phyloP scores from a whole-genome alignment of 2,797 vertebrate species.

The Hippopotamyrus pictus region DNA sequence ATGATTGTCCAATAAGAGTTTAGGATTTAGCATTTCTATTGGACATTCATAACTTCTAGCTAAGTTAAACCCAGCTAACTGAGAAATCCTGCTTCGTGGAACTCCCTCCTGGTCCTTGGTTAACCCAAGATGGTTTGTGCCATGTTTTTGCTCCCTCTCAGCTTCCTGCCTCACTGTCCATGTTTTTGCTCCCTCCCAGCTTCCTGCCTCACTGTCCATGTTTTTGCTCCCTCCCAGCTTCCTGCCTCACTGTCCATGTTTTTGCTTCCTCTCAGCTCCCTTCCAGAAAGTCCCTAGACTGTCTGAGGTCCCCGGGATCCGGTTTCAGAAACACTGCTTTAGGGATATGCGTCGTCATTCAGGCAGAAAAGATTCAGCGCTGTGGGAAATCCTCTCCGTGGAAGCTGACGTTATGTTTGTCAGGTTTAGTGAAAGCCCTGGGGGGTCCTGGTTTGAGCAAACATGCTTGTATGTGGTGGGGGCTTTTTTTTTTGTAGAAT shows the following conservation, averaged over 20 bases:
- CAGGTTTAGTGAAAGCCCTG: background rate
- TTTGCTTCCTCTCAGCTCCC: background rate
- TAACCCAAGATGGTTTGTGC: background rate
- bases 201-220: background rate
- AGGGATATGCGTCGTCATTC: background rate
- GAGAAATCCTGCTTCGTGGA: background rate
- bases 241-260: background rate
- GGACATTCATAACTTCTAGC: background rate
- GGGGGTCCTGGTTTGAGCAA: constrained; percentile 9
- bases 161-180: background rate
- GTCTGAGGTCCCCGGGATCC: background rate
- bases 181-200: background rate
- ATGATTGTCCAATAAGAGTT: background rate
- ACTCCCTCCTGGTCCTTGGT: background rate
- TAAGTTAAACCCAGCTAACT: background rate
- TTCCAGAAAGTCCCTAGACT: background rate
- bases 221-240: background rate
- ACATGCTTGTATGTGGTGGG: background rate
- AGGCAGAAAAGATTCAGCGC: background rate
- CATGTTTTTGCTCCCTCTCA: background rate
- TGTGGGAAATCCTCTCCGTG: background rate
- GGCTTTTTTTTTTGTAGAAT: background rate
- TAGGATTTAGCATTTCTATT: background rate
- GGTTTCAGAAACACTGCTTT: background rate
- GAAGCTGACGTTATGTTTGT: background rate